phyloP scores from a whole-genome alignment of 2,888 invertebrate species.

The Xestia ashworthii region DNA sequence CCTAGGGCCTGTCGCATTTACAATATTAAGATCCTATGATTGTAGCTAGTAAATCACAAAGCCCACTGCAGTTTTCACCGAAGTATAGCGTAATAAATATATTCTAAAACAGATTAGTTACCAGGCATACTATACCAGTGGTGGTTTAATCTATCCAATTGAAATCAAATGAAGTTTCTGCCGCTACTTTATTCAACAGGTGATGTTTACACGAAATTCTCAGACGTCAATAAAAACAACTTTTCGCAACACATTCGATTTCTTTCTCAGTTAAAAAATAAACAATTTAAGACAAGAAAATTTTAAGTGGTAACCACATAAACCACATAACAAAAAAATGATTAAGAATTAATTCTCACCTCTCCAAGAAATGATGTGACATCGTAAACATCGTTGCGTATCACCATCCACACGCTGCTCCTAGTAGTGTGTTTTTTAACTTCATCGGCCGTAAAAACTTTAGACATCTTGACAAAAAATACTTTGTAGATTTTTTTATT shows the following conservation, averaged over 20 bases:
- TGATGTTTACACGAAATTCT: slow-evolving; percentile 35
- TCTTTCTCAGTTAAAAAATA: background rate
- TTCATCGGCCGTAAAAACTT: slow-evolving; percentile 90
- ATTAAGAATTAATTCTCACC: slow-evolving; percentile 87
- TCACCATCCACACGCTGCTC: slow-evolving; percentile 92
- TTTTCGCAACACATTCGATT: background rate
- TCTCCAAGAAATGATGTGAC: slow-evolving; percentile 94
- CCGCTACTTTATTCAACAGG: slow-evolving; percentile 35
- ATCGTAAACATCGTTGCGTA: slow-evolving; percentile 95
- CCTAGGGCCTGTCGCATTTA: background rate
- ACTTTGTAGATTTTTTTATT: slow-evolving; percentile 22
- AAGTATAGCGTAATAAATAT: too few species aligned
- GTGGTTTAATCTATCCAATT: background rate
- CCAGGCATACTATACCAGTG: background rate
- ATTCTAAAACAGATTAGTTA: background rate
- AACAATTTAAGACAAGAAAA: background rate
- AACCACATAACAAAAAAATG: background rate
- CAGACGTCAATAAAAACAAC: background rate
- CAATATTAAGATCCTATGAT: background rate
- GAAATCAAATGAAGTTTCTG: background rate
- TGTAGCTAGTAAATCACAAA: background rate
- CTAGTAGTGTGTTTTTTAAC: slow-evolving; percentile 91
- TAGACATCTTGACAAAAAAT: slow-evolving; percentile 68
- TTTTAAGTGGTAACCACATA: background rate
- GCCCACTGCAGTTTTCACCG: background rate